Base-by-base conservation (phyloP, 2,113 vertebrate genomes). In the Vulpes ferrilata region DNA sequence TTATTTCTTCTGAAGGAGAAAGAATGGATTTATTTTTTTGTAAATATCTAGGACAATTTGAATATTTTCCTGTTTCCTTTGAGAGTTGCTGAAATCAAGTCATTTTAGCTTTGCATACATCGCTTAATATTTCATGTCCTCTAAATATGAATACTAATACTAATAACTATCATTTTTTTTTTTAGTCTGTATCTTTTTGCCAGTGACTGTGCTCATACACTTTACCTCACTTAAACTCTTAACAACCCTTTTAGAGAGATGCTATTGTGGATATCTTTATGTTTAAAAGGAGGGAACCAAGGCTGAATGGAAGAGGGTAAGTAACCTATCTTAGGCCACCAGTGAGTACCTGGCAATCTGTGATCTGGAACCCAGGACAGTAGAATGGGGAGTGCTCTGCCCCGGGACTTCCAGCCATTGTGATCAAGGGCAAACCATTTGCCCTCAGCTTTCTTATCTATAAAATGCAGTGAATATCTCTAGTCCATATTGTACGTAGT, bases 41-140 rank as follows among this genome's bases (percentile, higher is more conserved):
- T 78, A 71, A 88, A 27, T 71, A 64, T 4, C 35, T 59, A 71
- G 12, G 30, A 84, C 53, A 83, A 82, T 71, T 93, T 79, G n/a
- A 91, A 82, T 87, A 78, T 67, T 88, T 53, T 88, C 13, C 62
- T 80, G 5, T 90, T 88, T n/a, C 25, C 53, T 95, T 84, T 53
- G 27, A 92, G 80, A 92, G 43, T 16, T 92, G 27, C 25, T 74
- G 30, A 92, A 88, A 59, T 64, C 59, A 83, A 67, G 43, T 80
- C 15, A 62, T 57, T 94, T 96, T 65, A 55, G 15, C 25, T 69
- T 80, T 97, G 88, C 11, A 20, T 23, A 27, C 6, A 32, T 57
- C 78, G 73, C 43, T 71, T 95, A 92, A 48, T 73, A 91, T 73
- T 94, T 73, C 17, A 20, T 81, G 25, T 51, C 17, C 13, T 57